Percentiles rank a stretch among this genome's conserved stretches.
Evolutionary conservation across 2,888 invertebrate genomes (phyloP).

Genomic region (Cryptocheilus praepositus): DNA sequence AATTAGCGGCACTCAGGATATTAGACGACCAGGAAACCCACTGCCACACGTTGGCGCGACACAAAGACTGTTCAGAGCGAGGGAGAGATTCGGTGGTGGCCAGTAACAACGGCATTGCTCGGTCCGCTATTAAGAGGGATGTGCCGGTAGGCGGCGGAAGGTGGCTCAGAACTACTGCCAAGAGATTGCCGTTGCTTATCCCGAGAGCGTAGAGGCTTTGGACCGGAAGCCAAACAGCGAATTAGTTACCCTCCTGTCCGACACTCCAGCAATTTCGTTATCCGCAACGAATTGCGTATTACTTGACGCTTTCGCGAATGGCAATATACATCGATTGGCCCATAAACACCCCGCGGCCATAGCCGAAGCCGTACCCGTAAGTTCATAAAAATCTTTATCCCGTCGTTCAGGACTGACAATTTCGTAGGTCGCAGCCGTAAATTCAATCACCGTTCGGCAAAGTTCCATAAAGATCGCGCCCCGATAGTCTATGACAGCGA

Average conservation of each 20-base stretch:
- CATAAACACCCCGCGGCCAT: no score
- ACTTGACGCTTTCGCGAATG: no score
- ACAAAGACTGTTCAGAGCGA: not conserved
- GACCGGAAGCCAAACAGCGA: not conserved
- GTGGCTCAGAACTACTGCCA: conserved; percentile 39
- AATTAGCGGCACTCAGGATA: conserved; percentile 70
- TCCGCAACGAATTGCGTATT: no score
- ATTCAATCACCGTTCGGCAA: conserved; percentile 2
- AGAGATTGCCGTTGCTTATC: conserved; percentile 35
- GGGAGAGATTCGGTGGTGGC: conserved; percentile 38
- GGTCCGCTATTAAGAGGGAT: conserved; percentile 47
- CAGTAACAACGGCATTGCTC: conserved; percentile 51
- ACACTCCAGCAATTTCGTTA: no score
- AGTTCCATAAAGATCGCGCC: not conserved
- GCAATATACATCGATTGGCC: no score
- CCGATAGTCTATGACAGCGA: not conserved
- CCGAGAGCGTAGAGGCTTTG: not conserved
- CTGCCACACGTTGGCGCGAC: conserved; percentile 12
- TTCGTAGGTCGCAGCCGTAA: not conserved
- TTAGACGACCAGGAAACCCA: conserved; percentile 60
- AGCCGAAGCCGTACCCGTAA: no score
- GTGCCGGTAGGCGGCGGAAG: conserved; percentile 42
- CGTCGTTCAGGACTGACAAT: no score
- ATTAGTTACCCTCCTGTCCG: no score
- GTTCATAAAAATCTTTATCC: no score